A percentile compares a stretch with the other conserved stretches of the same genome.
These are phyloP conservation scores for Petrocephalus zakoni DNA, from an alignment of 2,113 vertebrate genomes.

Conservation along the genomic window DNA sequence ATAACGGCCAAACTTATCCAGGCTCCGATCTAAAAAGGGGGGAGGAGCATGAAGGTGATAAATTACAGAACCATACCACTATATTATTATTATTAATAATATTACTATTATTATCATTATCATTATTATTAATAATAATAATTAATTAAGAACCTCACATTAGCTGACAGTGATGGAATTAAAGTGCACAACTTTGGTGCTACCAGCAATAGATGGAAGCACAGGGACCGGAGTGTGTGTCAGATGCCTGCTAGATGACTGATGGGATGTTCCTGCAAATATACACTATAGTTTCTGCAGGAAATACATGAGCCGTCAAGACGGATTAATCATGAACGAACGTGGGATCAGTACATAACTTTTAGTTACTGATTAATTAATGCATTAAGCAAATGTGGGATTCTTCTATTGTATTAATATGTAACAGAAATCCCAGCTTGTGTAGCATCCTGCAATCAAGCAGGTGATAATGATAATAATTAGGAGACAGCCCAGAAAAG, in stretches of 20 bases:
- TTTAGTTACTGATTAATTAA: neutral
- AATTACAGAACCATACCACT: neutral
- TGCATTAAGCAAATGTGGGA: neutral
- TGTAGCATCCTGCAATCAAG: neutral
- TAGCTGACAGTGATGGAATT: neutral
- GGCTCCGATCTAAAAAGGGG: constrained; percentile 23
- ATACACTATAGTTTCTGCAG: neutral
- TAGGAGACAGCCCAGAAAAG: neutral
- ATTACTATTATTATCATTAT: too few relatives aligned
- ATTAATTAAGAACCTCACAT: too few relatives aligned
- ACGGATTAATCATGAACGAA: neutral
- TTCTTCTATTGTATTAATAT: neutral
- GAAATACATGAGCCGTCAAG: neutral
- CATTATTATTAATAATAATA: too few relatives aligned
- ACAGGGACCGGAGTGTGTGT: neutral
- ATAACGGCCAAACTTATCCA: constrained; percentile 26
- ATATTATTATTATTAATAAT: too few relatives aligned
- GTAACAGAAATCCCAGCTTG: neutral
- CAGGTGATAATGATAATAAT: neutral
- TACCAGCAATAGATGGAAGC: neutral
- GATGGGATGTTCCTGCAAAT: too few relatives aligned
- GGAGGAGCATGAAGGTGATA: neutral
- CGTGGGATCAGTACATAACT: neutral
- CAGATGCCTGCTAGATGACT: neutral
- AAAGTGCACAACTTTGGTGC: neutral